phyloP scores from a whole-genome alignment of 2,113 vertebrate species.

The Prietella phreatophila region DNA sequence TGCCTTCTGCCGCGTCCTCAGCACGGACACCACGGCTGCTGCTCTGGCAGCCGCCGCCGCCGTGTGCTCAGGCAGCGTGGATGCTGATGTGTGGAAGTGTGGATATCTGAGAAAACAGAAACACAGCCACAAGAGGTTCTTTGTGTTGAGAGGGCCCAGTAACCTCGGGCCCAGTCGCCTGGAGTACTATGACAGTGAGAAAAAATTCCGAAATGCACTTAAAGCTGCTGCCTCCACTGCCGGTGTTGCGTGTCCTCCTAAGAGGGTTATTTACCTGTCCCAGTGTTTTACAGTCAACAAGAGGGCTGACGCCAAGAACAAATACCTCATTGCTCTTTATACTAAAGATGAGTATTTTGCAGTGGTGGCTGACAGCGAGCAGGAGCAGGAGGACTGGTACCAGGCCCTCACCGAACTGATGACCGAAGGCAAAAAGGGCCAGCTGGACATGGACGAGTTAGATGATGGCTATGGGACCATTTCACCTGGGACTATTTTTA shows the following conservation, averaged over 20 bases:
- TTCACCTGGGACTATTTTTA: conserved; percentile 77
- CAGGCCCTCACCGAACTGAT: conserved; percentile 85
- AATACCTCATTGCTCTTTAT: conserved; percentile 97
- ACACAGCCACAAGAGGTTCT: conserved; percentile 93
- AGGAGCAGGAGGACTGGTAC: conserved; percentile 94
- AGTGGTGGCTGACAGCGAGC: conserved; percentile 91
- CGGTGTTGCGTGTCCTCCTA: conserved; percentile 57
- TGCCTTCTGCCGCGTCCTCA: conserved; percentile 55
- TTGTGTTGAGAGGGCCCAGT: conserved; percentile 83
- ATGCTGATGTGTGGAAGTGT: conserved; percentile 85
- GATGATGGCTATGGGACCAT: conserved; percentile 84
- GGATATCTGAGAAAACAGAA: conserved; percentile 96
- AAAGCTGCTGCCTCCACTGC: conserved; percentile 78
- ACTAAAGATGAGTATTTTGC: conserved; percentile 98
- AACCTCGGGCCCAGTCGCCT: conserved; percentile 80
- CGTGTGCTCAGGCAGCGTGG: conserved; percentile 57
- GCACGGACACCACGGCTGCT: conserved; percentile 55
- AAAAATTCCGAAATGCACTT: conserved; percentile 86
- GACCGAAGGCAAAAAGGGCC: conserved; percentile 81
- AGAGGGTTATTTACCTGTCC: conserved; percentile 87
- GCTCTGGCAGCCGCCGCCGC: conserved; percentile 54
- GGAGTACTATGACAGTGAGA: conserved; percentile 97
- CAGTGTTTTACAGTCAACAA: conserved; percentile 95
- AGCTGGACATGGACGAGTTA: conserved; percentile 79
- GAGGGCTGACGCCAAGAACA: conserved; percentile 95